phyloP scores from a whole-genome alignment of 2,113 vertebrate genomes.

The Himantopus leucocephalus region DNA sequence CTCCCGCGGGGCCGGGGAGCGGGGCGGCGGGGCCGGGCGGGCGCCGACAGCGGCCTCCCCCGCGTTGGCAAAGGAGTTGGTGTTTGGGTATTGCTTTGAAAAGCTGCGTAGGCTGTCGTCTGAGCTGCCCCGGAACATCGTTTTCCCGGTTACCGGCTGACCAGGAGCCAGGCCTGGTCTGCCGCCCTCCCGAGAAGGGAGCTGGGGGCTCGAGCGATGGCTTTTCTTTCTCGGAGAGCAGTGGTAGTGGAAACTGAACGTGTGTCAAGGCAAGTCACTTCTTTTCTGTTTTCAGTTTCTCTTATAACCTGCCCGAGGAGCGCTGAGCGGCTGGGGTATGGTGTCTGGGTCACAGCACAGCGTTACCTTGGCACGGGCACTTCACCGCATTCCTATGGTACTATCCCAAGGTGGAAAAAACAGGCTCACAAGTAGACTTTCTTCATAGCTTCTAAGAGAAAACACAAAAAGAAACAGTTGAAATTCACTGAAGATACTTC shows the following conservation, averaged over 20 bases:
- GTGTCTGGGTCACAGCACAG: background rate
- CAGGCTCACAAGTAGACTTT: background rate
- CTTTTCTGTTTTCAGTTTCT: background rate
- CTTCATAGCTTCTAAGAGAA: background rate
- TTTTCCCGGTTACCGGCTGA: background rate
- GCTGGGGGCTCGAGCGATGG: fast-evolving
- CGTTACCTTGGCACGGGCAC: fast-evolving
- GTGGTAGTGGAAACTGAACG: background rate
- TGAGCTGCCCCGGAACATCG: background rate
- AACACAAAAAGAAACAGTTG: background rate
- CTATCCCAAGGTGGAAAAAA: background rate
- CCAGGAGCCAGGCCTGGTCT: background rate
- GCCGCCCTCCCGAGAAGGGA: fast-evolving
- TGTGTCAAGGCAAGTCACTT: too few species aligned
- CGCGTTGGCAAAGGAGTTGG: background rate
- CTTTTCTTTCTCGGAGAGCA: background rate
- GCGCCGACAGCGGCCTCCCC: background rate
- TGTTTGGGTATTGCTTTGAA: fast-evolving
- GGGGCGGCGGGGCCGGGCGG: background rate
- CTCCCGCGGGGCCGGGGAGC: background rate
- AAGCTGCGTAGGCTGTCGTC: background rate
- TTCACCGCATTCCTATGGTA: fast-evolving
- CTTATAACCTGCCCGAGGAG: background rate
- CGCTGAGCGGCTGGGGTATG: background rate
- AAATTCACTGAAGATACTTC: background rate